These are phyloP conservation scores for Glaucidium brasilianum DNA, from an alignment of 2,113 vertebrate genomes.

Conservation along the genomic window DNA sequence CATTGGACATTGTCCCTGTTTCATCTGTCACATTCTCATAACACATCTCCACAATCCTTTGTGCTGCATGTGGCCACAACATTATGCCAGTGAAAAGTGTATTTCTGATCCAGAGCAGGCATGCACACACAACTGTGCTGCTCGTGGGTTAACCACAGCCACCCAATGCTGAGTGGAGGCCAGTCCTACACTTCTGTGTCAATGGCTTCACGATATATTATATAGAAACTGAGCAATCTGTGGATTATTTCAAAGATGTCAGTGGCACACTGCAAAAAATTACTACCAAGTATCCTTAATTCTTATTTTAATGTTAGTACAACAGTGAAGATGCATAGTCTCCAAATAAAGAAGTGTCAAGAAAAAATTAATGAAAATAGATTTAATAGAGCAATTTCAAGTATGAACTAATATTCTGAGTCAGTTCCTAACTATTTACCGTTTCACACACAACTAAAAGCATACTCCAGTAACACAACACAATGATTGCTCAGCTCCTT, in stretches of 20 bases:
- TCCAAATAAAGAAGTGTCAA: neutral
- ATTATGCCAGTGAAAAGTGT: neutral
- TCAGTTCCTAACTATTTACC: neutral
- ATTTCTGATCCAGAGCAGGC: neutral
- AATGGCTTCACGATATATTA: neutral
- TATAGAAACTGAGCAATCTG: neutral
- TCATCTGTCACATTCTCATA: neutral
- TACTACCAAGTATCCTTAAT: neutral
- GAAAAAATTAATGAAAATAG: neutral
- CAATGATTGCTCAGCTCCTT: neutral
- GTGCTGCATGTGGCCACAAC: neutral
- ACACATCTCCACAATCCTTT: neutral
- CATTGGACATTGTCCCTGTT: accelerated
- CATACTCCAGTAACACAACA: neutral
- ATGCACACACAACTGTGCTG: neutral
- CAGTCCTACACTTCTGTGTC: neutral
- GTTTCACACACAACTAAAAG: neutral
- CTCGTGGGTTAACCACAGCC: neutral
- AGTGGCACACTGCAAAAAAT: neutral
- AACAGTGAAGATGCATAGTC: neutral
- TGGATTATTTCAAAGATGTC: neutral
- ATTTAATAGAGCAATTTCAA: neutral
- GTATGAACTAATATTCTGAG: neutral
- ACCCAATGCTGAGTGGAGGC: neutral
- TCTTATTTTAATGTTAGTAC: neutral